Evolutionary conservation across 2,888 invertebrate species (phyloP).

Genomic region (Portevinia maculata): DNA sequence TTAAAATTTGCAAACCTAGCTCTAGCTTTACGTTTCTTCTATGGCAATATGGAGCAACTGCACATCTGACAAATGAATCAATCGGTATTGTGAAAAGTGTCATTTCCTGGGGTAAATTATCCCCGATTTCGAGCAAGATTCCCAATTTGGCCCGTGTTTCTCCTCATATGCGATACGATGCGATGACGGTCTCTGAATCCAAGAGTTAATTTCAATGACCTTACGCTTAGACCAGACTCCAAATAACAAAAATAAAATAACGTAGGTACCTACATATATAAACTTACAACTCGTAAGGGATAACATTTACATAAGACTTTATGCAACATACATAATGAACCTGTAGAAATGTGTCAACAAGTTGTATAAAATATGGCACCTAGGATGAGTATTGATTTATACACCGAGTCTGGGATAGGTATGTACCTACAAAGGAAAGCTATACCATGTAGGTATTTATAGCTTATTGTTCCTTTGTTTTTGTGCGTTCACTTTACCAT

Average conservation of each 20-base stretch:
- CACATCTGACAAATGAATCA: conserved; percentile 60
- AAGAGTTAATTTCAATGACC: conserved; percentile 64
- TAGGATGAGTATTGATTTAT: conserved; percentile 48
- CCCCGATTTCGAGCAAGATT: conserved; percentile 4
- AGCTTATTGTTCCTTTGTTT: conserved; percentile 46
- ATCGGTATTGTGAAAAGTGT: conserved; percentile 51
- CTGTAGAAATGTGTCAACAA: conserved; percentile 71
- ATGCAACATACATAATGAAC: conserved; percentile 6
- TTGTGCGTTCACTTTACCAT: conserved; percentile 57
- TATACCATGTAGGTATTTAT: conserved; percentile 40
- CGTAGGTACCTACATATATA: conserved; percentile 3
- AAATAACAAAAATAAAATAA: conserved; percentile 37
- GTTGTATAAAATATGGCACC: conserved; percentile 34
- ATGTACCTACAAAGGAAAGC: neutral
- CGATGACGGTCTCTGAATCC: conserved; percentile 31
- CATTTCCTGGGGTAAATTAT: conserved; percentile 57
- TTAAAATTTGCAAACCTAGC: conserved; percentile 31
- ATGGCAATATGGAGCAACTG: conserved; percentile 55
- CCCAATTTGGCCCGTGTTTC: conserved; percentile 34
- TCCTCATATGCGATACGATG: conserved; percentile 22
- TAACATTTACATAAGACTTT: conserved; percentile 44
- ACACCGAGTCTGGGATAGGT: conserved; percentile 19
- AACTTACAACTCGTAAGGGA: conserved; percentile 9
- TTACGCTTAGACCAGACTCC: conserved; percentile 27
- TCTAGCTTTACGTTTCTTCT: neutral